Percentiles rank a stretch among this genome's conserved stretches.
Conservation (phyloP, 2,888 invertebrate genomes). For the Choristoneura rosaceana region DNA sequence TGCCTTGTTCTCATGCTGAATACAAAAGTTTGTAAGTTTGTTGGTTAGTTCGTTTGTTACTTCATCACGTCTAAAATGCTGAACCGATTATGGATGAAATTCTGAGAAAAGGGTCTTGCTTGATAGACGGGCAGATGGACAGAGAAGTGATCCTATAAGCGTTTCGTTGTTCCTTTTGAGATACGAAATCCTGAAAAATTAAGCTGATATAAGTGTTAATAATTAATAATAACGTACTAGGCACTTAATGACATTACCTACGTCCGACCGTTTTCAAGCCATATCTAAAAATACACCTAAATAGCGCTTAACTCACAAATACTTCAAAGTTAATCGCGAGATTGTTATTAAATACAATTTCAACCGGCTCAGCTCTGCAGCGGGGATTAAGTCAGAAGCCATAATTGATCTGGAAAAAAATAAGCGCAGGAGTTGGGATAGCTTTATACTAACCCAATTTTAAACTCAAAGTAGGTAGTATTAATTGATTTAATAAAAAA, state of each 20-base stretch:
- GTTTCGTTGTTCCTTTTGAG: no score
- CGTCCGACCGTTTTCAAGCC: not conserved
- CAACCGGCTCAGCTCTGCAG: constrained; percentile 37
- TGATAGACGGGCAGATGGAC: no score
- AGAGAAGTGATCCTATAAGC: no score
- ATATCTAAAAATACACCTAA: not conserved
- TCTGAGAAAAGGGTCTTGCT: no score
- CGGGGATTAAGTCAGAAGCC: constrained; percentile 39
- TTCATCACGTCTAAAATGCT: no score
- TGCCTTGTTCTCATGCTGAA: no score
- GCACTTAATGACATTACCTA: not conserved
- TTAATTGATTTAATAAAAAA: not conserved
- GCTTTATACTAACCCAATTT: not conserved
- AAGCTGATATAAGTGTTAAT: no score
- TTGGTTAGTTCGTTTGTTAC: no score
- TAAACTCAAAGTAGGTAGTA: not conserved
- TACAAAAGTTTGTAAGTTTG: no score
- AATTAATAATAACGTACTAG: no score
- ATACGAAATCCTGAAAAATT: no score
- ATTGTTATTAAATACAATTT: constrained; percentile 37
- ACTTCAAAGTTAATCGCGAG: constrained; percentile 24
- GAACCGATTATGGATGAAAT: no score
- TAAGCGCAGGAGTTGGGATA: constrained; percentile 31
- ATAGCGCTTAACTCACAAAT: not conserved
- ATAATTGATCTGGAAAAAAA: constrained; percentile 41